phyloP scores from a whole-genome alignment of 2,888 invertebrate genomes.

The Isoperla grammatica region DNA sequence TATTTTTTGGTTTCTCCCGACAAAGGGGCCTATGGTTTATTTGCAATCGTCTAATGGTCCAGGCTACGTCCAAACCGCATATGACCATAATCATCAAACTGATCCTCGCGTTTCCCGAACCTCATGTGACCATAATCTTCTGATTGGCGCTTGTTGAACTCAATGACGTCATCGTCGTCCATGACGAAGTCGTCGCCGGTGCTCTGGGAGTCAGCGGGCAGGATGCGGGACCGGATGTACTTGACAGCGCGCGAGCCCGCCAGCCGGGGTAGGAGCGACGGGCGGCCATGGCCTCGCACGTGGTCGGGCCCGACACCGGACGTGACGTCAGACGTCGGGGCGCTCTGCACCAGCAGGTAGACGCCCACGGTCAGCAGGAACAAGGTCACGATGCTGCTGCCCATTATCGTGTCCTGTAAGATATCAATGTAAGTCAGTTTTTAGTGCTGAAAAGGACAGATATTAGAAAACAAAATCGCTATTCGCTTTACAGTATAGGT shows the following conservation, averaged over 20 bases:
- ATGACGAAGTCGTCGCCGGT: constrained; percentile 16
- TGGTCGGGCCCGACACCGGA: not conserved
- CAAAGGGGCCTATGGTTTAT: no score
- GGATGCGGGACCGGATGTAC: constrained; percentile 10
- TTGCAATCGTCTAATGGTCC: no score
- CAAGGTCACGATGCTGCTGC: constrained; percentile 8
- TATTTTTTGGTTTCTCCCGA: no score
- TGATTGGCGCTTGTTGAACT: constrained; percentile 46
- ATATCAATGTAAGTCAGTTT: not conserved
- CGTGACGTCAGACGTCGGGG: constrained; percentile 4
- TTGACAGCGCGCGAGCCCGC: not conserved
- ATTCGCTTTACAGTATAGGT: no score
- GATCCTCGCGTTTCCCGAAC: constrained; percentile 56
- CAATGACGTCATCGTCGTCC: constrained; percentile 30
- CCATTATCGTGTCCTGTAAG: no score
- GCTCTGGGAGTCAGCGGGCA: constrained; percentile 1
- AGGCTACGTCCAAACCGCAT: constrained; percentile 68
- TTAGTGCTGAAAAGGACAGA: no score
- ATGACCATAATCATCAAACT: constrained; percentile 71
- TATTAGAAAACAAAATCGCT: no score
- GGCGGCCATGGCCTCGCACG: not conserved
- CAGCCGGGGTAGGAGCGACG: not conserved
- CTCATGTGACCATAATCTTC: constrained; percentile 58
- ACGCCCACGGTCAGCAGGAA: constrained; percentile 16
- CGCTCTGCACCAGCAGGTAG: constrained; percentile 14